Evolutionary conservation across 2,113 vertebrate species (phyloP).

Genomic region (Bombycilla garrulus): DNA sequence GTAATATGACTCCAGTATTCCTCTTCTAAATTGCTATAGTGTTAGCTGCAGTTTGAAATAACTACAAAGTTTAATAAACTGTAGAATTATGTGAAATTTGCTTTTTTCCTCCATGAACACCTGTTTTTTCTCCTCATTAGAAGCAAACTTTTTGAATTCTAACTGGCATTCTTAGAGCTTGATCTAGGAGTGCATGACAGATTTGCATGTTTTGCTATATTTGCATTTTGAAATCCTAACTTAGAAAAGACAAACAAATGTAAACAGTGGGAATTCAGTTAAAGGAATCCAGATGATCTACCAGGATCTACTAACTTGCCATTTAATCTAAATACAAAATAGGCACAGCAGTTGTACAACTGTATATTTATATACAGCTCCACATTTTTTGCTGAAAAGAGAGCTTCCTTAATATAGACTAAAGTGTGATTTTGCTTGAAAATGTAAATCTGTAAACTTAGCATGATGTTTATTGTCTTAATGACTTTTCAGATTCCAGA

Average conservation of each 20-base stretch:
- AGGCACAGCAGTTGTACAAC: conserved; percentile 21
- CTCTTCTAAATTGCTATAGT: too few relatives aligned
- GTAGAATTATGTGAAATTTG: not conserved
- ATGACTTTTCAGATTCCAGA: conserved; percentile 31
- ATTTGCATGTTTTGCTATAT: not conserved
- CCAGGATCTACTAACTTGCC: not conserved
- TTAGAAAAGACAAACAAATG: not conserved
- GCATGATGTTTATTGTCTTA: conserved; percentile 51
- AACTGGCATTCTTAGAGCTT: not conserved
- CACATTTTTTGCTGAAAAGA: conserved; percentile 27
- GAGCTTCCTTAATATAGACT: conserved; percentile 26
- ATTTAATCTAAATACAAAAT: conserved; percentile 27
- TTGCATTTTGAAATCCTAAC: not conserved
- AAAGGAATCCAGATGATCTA: conserved; percentile 22
- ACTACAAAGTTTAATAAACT: not conserved
- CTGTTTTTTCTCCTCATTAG: conserved; percentile 16
- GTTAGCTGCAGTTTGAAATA: not conserved
- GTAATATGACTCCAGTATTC: too few relatives aligned
- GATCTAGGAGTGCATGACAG: not conserved
- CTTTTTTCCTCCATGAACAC: not conserved
- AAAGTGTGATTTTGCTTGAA: conserved; percentile 40
- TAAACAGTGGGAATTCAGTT: not conserved
- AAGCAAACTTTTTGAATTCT: not conserved
- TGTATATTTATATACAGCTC: conserved; percentile 35
- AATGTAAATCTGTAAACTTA: conserved; percentile 48